Evolutionary conservation across 2,797 vertebrate species (phyloP).

Genomic region (Amphiprion clarkii): DNA sequence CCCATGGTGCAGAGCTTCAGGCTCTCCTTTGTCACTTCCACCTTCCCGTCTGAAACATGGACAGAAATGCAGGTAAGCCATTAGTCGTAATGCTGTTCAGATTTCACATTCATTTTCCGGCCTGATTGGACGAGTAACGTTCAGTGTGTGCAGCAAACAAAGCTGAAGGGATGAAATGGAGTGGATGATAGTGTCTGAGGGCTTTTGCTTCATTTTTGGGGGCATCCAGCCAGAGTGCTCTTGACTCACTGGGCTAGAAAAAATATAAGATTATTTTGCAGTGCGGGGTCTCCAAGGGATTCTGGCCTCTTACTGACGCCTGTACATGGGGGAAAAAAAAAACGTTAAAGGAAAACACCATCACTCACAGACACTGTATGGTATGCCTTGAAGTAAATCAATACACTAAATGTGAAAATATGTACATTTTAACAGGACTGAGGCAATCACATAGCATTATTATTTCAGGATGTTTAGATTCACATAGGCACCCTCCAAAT

Average conservation of each 20-base stretch:
- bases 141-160: constrained; percentile 36
- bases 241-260: constrained; percentile 61
- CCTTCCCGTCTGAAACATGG: constrained; percentile 91
- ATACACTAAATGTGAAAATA: constrained; percentile 2
- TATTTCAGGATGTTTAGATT: not conserved
- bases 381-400: constrained; percentile 3
- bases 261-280: constrained; percentile 54
- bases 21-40: constrained; percentile 97
- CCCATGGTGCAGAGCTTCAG: constrained; percentile 97
- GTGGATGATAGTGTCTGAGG: constrained; percentile 49
- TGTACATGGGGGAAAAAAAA: constrained; percentile 12
- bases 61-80: constrained; percentile 43
- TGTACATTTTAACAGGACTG: not conserved
- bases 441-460: constrained; percentile 12
- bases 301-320: constrained; percentile 15
- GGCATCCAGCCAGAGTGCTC: constrained; percentile 35
- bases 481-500: not conserved
- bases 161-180: constrained; percentile 56
- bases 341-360: constrained; percentile 15
- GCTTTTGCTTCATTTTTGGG: constrained; percentile 52
- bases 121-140: constrained; percentile 28
- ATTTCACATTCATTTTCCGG: constrained; percentile 33
- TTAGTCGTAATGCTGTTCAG: constrained; percentile 47
- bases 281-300: constrained; percentile 36
- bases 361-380: constrained; percentile 1